phyloP scores from a whole-genome alignment of 2,113 vertebrate genomes.

The Tupaia tana region DNA sequence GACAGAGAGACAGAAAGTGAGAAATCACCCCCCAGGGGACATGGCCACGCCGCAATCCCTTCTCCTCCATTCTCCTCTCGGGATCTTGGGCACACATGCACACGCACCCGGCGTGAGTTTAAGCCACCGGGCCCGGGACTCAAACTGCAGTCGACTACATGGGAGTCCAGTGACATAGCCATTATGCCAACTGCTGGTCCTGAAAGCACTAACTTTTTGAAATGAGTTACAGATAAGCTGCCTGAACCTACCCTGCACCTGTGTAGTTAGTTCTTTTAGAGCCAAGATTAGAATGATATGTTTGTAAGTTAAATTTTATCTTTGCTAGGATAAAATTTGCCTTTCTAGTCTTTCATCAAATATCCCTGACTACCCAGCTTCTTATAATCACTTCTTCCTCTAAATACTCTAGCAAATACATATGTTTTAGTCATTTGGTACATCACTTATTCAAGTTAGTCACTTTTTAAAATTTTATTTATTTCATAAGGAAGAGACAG shows the following conservation, averaged over 20 bases:
- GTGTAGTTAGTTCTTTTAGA: background rate
- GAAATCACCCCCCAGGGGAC: no score
- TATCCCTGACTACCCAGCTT: background rate
- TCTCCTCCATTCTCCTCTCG: no score
- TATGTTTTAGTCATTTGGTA: background rate
- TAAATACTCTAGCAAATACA: background rate
- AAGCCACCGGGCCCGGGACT: no score
- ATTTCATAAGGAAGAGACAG: no score
- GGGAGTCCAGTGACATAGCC: no score
- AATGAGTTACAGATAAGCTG: background rate
- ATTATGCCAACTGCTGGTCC: no score
- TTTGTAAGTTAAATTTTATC: conserved; percentile 8
- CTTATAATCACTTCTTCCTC: background rate
- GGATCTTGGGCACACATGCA: no score
- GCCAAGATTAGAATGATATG: background rate
- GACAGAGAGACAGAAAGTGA: no score
- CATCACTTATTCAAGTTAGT: background rate
- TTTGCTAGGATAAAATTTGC: conserved; percentile 2
- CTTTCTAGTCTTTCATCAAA: background rate
- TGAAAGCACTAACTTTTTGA: background rate
- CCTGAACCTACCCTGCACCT: background rate
- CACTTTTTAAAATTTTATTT: no score
- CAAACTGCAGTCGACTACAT: no score
- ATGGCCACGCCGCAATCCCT: no score
- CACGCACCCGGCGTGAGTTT: no score